Conservation (phyloP, 2,888 invertebrate genomes). For the Euphydryas editha region DNA sequence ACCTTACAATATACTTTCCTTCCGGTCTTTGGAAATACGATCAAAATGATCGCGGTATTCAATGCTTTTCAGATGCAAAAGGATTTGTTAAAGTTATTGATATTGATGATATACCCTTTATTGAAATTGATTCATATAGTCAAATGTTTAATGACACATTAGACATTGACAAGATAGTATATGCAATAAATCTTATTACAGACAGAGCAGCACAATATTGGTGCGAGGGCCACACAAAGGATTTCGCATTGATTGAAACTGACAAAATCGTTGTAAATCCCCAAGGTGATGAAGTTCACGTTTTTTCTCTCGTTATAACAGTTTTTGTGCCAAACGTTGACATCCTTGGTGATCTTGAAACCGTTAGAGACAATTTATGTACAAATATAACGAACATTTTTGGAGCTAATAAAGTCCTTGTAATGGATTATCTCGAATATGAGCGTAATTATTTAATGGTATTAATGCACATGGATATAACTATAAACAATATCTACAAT, state of each 20-base stretch:
- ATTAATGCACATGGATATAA: slow-evolving; percentile 73
- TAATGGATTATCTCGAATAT: slow-evolving; percentile 81
- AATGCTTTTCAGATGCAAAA: slow-evolving; percentile 85
- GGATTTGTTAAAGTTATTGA: slow-evolving; percentile 76
- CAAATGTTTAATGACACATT: slow-evolving; percentile 29
- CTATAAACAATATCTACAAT: slow-evolving; percentile 49
- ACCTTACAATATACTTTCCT: slow-evolving; percentile 82
- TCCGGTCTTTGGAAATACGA: slow-evolving; percentile 80
- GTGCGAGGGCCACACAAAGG: slow-evolving; percentile 84
- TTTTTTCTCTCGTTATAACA: slow-evolving; percentile 67
- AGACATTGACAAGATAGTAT: slow-evolving; percentile 70
- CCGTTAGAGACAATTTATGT: slow-evolving; percentile 49
- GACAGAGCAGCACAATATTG: slow-evolving; percentile 85
- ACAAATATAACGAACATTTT: slow-evolving; percentile 56
- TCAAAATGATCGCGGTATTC: slow-evolving; percentile 73
- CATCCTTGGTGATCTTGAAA: slow-evolving; percentile 47
- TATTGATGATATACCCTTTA: slow-evolving; percentile 61
- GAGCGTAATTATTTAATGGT: slow-evolving; percentile 57
- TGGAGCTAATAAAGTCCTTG: slow-evolving; percentile 69
- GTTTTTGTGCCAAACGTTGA: slow-evolving; percentile 50
- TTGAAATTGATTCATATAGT: slow-evolving; percentile 42
- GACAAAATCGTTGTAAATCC: slow-evolving; percentile 79
- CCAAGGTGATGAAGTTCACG: slow-evolving; percentile 62
- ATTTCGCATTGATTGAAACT: slow-evolving; percentile 77
- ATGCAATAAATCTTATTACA: slow-evolving; percentile 76